These are phyloP conservation scores for Lamproptera curius DNA, from an alignment of 2,888 invertebrate genomes.

Conservation along the genomic window DNA sequence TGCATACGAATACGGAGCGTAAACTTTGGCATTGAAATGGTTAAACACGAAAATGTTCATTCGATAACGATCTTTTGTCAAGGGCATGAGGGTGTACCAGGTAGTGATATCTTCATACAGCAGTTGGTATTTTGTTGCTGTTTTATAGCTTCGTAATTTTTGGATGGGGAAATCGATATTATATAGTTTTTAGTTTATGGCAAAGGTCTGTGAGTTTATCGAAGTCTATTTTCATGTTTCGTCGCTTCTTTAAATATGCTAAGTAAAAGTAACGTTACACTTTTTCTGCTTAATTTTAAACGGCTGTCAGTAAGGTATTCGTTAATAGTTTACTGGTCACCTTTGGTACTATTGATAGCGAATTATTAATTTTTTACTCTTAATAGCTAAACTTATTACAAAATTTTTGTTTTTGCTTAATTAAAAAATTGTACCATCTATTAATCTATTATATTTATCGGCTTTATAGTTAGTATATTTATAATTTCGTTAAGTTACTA, in stretches of 20 bases:
- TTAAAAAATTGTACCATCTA: not conserved
- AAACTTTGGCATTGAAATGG: not conserved
- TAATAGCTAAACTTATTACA: not conserved
- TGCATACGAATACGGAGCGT: too few species aligned
- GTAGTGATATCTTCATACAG: constrained; percentile 12
- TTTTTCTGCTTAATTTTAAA: not conserved
- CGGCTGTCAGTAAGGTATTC: too few species aligned
- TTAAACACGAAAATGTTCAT: constrained; percentile 8
- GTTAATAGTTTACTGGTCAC: too few species aligned
- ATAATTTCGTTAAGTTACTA: not conserved
- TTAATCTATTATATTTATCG: not conserved
- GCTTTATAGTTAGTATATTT: not conserved
- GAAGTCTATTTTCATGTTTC: too few species aligned
- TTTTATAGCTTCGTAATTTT: too few species aligned
- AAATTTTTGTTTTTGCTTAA: not conserved
- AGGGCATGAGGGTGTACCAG: constrained; percentile 11
- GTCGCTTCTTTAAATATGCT: too few species aligned
- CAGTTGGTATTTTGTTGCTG: too few species aligned
- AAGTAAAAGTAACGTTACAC: too few species aligned
- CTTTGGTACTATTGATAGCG: not conserved
- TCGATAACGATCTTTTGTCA: constrained; percentile 16
- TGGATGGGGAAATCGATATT: too few species aligned
- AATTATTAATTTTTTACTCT: not conserved
- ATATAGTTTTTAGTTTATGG: too few species aligned
- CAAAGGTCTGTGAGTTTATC: too few species aligned